Base-by-base conservation (phyloP, 2,113 vertebrate genomes). In the Stictonetta naevosa region DNA sequence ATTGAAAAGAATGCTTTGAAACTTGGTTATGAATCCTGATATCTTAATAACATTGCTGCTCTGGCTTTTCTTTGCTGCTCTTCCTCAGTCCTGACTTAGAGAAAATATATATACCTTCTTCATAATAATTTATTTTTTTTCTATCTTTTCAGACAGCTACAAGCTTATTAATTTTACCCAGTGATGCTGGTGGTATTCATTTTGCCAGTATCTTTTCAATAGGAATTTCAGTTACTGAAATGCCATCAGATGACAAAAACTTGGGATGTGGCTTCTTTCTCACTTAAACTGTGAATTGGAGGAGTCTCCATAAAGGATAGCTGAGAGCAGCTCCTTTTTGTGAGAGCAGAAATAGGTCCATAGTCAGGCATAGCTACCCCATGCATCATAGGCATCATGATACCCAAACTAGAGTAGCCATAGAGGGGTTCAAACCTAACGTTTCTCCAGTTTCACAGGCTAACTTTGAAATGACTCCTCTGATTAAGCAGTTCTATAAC, bases 331-430 rank as follows among this genome's bases (percentile, higher is more conserved):
- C 62, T 63, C 11, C 48, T 63, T 4, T 83, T 83, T 53, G 21
- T 78, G 64, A 53, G 38, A 42, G 9, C 5, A 78, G 73, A 48
- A 67, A 19, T 17, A n/a, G 60, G 22, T n/a, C 18, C 11, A 11
- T 56, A n/a, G 52, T 31, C 33, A 28, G 64, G 23, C n/a, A 13
- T 31, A 29, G 52, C n/a, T 55, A 8, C 44, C 34, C 11, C 26
- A 25, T 0, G 1, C 3, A 2, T 40, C 46, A 23, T 4, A 55
- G 59, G 38, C 6, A 29, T 25, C 10, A 6, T 26, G 36, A 40
- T 28, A 26, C 29, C 53, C 33, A 26, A 11, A 38, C 16, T 40
- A 7, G 10, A 14, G 36, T 55, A 77, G n/a, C 22, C 26, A 17
- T 22, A 38, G 53, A 26, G 33, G 22, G 53, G n/a, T 53, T 66